phyloP scores from a whole-genome alignment of 2,888 invertebrate species.

The Tupiocoris notatus region DNA sequence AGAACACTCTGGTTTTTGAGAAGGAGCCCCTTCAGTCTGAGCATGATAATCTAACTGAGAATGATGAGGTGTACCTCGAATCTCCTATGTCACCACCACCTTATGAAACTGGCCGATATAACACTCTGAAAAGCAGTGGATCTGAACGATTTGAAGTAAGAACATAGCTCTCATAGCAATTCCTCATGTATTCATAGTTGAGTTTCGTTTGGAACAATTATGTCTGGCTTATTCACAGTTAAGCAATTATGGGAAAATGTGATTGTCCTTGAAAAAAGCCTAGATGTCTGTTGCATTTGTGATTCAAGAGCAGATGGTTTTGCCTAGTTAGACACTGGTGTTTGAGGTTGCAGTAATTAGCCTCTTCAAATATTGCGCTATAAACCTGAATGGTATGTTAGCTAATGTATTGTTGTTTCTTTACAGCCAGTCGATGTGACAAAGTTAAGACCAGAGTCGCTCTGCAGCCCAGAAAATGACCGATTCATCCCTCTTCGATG shows the following conservation, averaged over 20 bases:
- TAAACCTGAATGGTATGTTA: no score
- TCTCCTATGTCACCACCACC: constrained; percentile 28
- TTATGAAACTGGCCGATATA: constrained; percentile 9
- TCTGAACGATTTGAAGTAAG: constrained; percentile 8
- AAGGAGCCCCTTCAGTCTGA: neutral
- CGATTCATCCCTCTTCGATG: constrained; percentile 60
- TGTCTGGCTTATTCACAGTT: no score
- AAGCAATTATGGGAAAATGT: no score
- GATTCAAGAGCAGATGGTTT: no score
- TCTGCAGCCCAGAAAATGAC: constrained; percentile 52
- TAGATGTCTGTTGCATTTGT: no score
- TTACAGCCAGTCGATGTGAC: constrained; percentile 7
- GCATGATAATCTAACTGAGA: neutral
- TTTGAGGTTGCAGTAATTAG: no score
- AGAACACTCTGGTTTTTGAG: neutral
- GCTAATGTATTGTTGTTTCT: no score
- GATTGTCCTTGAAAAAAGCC: no score
- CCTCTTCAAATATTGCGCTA: no score
- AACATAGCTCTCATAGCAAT: neutral
- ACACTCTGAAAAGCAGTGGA: neutral
- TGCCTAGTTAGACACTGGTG: no score
- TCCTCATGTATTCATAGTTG: no score
- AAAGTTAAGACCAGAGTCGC: constrained; percentile 16
- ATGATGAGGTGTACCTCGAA: constrained; percentile 14
- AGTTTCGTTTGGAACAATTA: no score